Base-by-base conservation (phyloP, 2,888 invertebrate species). In the Rhagonycha lutea region DNA sequence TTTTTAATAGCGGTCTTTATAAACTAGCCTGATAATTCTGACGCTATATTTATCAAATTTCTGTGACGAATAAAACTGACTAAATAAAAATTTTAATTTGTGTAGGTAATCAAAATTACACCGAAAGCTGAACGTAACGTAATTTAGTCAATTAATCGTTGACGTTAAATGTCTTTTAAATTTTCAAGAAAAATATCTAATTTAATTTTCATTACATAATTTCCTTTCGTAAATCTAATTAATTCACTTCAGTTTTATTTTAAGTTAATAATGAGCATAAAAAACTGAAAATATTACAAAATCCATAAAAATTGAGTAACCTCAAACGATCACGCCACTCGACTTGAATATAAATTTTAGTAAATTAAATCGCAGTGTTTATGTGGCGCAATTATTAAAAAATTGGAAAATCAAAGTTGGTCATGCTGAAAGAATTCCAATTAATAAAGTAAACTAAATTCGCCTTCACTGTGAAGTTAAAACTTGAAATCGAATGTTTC, bases 81-180 rank as follows among this genome's bases (percentile, higher is more conserved):
- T 12, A 32, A 12, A 5, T 5, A 12, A n/a, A 47, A 7, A 2
- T 2, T 47, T 2, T 7, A n/a, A n/a, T n/a, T 47, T 5, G 7
- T 47, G 47, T n/a, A n/a, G 8, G 26, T 26, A 26, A 47, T 47
- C 32, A n/a, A 47, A 47, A 79, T 79, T 80, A 80, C 79, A 78
- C 80, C 70, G 69, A 14, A 69, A 68, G 76, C 73, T 76, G 67
- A 74, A 69, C 77, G 74, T 76, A 74, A 74, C 75, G 32, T 61
- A 47, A 18, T 69, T 67, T 72, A 32, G 24, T 68, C 71, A 78
- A 72, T 73, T 78, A 72, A 75, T 70, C 24, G 67, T 77, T 67
- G 28, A 70, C 61, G 68, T 18, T 14, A 61, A 67, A 70, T 76
- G 73, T 70, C 73, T 63, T 67, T 73, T n/a, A n/a, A 24, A 65